These are phyloP conservation scores for Neuroscelio doddi DNA, from an alignment of 2,888 invertebrate genomes.

Conservation along the genomic window DNA sequence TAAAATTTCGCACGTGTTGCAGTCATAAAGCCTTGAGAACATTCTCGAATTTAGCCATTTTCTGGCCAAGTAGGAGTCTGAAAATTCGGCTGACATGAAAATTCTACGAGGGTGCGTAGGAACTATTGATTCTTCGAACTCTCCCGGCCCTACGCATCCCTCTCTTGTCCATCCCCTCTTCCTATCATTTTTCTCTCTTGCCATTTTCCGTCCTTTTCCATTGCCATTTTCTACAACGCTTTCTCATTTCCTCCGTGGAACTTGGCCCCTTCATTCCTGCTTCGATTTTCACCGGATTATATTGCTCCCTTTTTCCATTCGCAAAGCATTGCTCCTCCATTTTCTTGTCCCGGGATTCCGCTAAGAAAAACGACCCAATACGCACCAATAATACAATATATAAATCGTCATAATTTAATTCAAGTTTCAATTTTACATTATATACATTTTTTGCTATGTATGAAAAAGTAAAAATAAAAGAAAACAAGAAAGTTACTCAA, in stretches of 20 bases:
- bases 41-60: conserved; percentile 12
- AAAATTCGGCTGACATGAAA: conserved; percentile 56
- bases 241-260: conserved; percentile 35
- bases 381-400: no score
- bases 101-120: conserved; percentile 60
- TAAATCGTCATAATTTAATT: no score
- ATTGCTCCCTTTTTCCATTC: conserved; percentile 46
- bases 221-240: conserved; percentile 36
- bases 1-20: no score
- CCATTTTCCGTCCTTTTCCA: conserved; percentile 31
- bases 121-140: conserved; percentile 64
- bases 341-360: conserved; percentile 16
- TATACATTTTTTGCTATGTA: no score
- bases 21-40: no score
- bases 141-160: conserved; percentile 57
- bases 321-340: conserved; percentile 19
- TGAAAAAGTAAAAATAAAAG: no score
- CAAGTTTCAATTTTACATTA: no score
- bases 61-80: conserved; percentile 13
- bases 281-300: conserved; percentile 22
- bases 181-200: conserved; percentile 38
- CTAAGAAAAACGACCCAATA: background rate
- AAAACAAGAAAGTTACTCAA: background rate
- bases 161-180: conserved; percentile 39
- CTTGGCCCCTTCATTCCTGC: conserved; percentile 43